Evolutionary conservation across 2,888 invertebrate species (phyloP).

Genomic region (Junonia oenone): DNA sequence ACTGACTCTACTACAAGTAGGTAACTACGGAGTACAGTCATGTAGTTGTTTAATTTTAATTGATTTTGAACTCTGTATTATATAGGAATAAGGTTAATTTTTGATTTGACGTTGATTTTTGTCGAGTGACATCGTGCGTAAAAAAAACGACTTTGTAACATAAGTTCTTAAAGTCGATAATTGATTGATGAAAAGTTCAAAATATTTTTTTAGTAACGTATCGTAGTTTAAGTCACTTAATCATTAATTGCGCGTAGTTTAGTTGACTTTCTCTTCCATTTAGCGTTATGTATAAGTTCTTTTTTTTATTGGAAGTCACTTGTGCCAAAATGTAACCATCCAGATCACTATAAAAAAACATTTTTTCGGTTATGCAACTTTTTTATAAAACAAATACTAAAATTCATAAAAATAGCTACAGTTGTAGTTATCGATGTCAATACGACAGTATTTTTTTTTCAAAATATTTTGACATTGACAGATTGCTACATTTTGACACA

Average conservation of each 20-base stretch:
- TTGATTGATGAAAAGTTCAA: constrained; percentile 40
- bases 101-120: constrained; percentile 15
- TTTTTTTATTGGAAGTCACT: constrained; percentile 38
- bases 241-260: constrained; percentile 51
- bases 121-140: constrained; percentile 20
- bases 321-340: not conserved
- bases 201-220: constrained; percentile 53
- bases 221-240: constrained; percentile 44
- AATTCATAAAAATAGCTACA: too few relatives aligned
- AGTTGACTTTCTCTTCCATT: constrained; percentile 74
- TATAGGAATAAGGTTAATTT: constrained; percentile 55
- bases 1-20: constrained; percentile 61
- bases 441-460: too few relatives aligned
- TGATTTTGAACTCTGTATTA: constrained; percentile 48
- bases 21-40: constrained; percentile 51
- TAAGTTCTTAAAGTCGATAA: constrained; percentile 7
- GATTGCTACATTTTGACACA: not conserved
- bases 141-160: constrained; percentile 24
- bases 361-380: too few relatives aligned
- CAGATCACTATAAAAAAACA: too few relatives aligned
- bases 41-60: constrained; percentile 44
- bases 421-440: too few relatives aligned
- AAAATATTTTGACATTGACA: constrained; percentile 31
- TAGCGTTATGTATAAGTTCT: constrained; percentile 67
- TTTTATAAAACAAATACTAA: too few relatives aligned